Evolutionary conservation across 2,888 invertebrate species (phyloP).

Genomic region (Aspidiotus destructor): DNA sequence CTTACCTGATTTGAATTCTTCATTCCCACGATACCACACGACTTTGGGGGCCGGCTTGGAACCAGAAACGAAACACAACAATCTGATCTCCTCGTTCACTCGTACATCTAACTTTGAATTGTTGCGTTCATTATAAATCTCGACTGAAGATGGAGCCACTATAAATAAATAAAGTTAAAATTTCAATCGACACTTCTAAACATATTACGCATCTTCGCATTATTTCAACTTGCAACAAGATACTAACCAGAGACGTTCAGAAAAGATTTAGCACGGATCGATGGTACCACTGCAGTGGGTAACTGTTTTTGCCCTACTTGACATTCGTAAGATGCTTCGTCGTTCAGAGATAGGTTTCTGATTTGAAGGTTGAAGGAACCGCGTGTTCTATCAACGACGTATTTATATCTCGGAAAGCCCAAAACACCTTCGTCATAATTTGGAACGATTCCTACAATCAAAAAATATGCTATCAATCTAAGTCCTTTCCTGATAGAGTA

Average conservation of each 20-base stretch:
- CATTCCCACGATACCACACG: slow-evolving; percentile 76
- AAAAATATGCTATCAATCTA: no score
- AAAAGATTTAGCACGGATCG: not conserved
- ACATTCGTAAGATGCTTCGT: slow-evolving; percentile 92
- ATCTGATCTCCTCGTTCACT: slow-evolving; percentile 58
- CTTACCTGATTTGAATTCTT: slow-evolving; percentile 61
- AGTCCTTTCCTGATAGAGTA: no score
- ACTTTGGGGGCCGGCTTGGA: slow-evolving; percentile 83
- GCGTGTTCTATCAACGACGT: slow-evolving; percentile 63
- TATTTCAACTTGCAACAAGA: no score
- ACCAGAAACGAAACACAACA: slow-evolving; percentile 74
- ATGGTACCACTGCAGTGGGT: no score
- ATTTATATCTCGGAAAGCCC: slow-evolving; percentile 77
- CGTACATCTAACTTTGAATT: slow-evolving; percentile 70
- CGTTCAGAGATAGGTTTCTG: slow-evolving; percentile 74
- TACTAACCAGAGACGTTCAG: no score
- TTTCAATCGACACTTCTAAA: no score
- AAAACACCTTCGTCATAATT: slow-evolving; percentile 63
- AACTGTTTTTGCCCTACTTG: slow-evolving; percentile 64
- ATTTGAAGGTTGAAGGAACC: slow-evolving; percentile 85
- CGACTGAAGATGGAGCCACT: slow-evolving; percentile 81
- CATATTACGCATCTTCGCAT: no score
- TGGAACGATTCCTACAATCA: slow-evolving; percentile 39
- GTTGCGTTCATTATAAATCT: slow-evolving; percentile 67
- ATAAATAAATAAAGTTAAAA: no score